phyloP scores from a whole-genome alignment of 2,888 invertebrate species.

The Dichetophora obliterata region DNA sequence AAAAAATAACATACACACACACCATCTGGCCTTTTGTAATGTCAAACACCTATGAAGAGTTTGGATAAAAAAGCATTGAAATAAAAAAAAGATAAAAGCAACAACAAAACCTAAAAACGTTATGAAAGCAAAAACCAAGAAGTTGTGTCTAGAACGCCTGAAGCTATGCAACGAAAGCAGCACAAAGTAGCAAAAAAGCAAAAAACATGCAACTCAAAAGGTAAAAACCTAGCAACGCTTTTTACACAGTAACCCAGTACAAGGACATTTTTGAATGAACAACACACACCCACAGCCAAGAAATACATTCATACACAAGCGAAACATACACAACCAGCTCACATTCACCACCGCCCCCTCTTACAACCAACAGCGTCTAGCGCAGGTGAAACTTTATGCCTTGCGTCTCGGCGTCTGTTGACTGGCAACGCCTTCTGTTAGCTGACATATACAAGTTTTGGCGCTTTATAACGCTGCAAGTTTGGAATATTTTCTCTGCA shows the following conservation, averaged over 20 bases:
- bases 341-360: background rate
- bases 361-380: background rate
- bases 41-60: slow-evolving; percentile 35
- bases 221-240: background rate
- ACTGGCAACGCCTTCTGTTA: background rate
- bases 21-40: slow-evolving; percentile 22
- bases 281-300: background rate
- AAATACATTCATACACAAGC: no score
- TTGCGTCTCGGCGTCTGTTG: background rate
- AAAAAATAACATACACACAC: background rate
- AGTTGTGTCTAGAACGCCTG: slow-evolving; percentile 6
- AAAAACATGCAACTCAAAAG: background rate
- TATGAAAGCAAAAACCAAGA: background rate
- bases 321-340: background rate
- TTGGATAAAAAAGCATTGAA: background rate
- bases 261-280: slow-evolving; percentile 28
- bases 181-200: slow-evolving; percentile 8
- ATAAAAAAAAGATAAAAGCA: background rate
- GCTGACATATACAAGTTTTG: no score
- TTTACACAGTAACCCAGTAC: slow-evolving; percentile 33
- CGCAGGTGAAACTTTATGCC: background rate
- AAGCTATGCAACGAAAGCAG: slow-evolving; percentile 18
- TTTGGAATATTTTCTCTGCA: no score
- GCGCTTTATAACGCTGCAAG: no score
- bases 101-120: background rate